Percentiles rank a stretch among this genome's conserved stretches.
phyloP scores from a whole-genome alignment of 2,797 vertebrate genomes.

The Gymnocypris eckloni region DNA sequence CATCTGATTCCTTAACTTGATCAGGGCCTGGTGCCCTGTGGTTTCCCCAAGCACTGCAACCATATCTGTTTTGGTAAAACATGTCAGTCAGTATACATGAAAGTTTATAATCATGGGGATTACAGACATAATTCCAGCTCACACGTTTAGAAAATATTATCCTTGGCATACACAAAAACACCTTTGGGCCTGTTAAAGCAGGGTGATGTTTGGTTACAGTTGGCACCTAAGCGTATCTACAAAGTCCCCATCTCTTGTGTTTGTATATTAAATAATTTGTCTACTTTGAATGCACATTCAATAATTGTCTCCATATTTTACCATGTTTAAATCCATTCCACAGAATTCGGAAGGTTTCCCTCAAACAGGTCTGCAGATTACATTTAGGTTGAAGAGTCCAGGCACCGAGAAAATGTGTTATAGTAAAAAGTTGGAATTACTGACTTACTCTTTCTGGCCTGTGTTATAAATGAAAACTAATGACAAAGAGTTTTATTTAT shows the following conservation, averaged over 20 bases:
- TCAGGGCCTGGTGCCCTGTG: conserved; percentile 84
- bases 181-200: background rate
- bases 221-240: background rate
- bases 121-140: conserved; percentile 4
- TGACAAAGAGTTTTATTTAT: background rate
- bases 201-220: conserved; percentile 4
- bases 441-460: background rate
- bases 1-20: conserved; percentile 87
- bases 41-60: conserved; percentile 96
- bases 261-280: background rate
- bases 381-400: background rate
- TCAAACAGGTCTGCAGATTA: background rate
- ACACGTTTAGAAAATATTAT: background rate
- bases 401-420: background rate
- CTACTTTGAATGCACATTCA: background rate
- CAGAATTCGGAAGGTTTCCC: background rate
- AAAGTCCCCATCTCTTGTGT: conserved; percentile 2
- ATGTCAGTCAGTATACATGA: conserved; percentile 18
- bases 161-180: background rate
- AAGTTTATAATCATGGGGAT: background rate
- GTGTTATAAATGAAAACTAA: background rate
- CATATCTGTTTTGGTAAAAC: conserved; percentile 86
- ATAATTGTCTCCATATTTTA: background rate
- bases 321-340: background rate
- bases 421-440: background rate